A percentile compares a stretch with the other conserved stretches of the same genome.
Evolutionary conservation across 1,140 invertebrate species (phyloP).

Genomic region (Thaumetopoea pityocampa): DNA sequence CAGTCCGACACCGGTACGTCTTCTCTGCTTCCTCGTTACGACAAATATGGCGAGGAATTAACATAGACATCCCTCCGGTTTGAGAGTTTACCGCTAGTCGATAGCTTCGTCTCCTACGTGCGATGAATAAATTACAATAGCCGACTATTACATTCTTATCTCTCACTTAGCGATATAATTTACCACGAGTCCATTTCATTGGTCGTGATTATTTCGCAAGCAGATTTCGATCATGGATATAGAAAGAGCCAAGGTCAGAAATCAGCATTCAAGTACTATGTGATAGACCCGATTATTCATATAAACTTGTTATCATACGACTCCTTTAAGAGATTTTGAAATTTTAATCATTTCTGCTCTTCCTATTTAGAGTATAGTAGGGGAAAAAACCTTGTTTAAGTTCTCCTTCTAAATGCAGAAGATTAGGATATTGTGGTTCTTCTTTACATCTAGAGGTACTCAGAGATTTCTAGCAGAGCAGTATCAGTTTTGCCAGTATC

Average conservation of each 20-base stretch:
- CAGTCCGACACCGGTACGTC: constrained; percentile 4
- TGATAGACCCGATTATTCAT: background rate
- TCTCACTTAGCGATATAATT: background rate
- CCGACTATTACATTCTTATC: background rate
- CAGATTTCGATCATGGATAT: constrained; percentile 23
- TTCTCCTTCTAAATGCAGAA: too few species aligned
- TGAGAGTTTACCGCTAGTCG: constrained; percentile 1
- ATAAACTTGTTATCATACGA: too few species aligned
- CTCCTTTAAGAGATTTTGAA: too few species aligned
- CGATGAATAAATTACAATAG: constrained; percentile 13
- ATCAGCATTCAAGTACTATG: constrained; percentile 19
- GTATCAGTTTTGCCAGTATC: too few species aligned
- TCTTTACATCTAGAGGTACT: too few species aligned
- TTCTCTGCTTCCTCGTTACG: background rate
- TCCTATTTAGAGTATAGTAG: too few species aligned
- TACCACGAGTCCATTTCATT: constrained; percentile 7
- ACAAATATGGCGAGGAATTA: background rate
- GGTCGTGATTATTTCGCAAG: constrained; percentile 21
- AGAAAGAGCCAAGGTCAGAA: constrained; percentile 46
- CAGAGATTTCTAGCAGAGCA: too few species aligned
- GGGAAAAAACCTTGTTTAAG: too few species aligned
- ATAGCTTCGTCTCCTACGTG: constrained; percentile 2
- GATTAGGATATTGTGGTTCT: too few species aligned
- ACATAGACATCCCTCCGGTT: background rate
- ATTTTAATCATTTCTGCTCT: too few species aligned